These are phyloP conservation scores for Cervus canadensis DNA, from an alignment of 2,113 vertebrate genomes.

Conservation along the genomic window DNA sequence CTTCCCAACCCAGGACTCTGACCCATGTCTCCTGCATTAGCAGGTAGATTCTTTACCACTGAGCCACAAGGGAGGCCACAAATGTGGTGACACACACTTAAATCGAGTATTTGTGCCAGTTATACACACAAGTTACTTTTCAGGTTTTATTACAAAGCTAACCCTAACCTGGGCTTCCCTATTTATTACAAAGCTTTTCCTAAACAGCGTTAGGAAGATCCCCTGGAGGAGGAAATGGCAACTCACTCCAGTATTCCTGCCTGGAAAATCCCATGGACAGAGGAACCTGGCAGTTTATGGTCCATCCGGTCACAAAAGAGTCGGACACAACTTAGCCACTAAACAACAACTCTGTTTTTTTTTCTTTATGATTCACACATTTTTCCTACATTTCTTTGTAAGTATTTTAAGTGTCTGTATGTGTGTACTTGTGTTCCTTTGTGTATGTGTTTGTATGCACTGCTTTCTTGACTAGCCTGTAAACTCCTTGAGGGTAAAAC, in stretches of 20 bases:
- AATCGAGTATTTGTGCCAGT: background rate
- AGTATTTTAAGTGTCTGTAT: background rate
- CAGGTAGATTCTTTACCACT: background rate
- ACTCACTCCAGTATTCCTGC: background rate
- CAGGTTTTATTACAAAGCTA: background rate
- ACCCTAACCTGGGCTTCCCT: background rate
- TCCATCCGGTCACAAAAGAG: background rate
- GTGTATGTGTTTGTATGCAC: background rate
- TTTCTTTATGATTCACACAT: background rate
- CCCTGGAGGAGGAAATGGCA: background rate
- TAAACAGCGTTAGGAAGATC: background rate
- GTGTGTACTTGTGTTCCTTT: background rate
- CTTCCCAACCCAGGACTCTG: background rate
- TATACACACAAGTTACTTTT: background rate
- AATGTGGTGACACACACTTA: background rate
- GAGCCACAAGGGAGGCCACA: background rate
- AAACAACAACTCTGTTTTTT: background rate
- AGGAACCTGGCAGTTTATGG: background rate
- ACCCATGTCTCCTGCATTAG: background rate
- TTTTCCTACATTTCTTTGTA: background rate
- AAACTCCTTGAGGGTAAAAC: slow-evolving; percentile 37
- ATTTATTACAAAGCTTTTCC: background rate
- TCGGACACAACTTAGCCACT: background rate
- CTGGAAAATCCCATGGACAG: background rate
- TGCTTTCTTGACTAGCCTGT: background rate